Percentiles rank a stretch among this genome's conserved stretches.
Conservation (phyloP, 2,797 vertebrate genomes). For the Bucorvus abyssinicus region DNA sequence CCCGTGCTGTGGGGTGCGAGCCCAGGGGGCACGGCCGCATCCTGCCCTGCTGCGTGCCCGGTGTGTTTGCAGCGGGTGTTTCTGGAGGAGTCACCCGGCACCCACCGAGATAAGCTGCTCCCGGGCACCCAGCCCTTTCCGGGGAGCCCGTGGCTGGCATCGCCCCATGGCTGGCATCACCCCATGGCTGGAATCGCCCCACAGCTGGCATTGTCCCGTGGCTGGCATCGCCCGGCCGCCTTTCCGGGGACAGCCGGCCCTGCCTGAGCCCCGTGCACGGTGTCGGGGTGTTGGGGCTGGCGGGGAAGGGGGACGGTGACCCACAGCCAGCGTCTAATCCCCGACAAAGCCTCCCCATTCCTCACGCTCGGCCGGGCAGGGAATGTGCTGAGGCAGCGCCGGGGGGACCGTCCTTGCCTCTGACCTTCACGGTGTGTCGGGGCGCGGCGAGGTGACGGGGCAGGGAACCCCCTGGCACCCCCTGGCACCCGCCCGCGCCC, state of each 20-base stretch:
- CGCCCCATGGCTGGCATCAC: not conserved
- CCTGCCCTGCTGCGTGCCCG: not conserved
- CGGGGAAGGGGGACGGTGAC: not conserved
- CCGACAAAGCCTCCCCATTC: conserved; percentile 78
- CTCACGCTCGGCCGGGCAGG: conserved; percentile 74
- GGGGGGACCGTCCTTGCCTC: conserved; percentile 64
- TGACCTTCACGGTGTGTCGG: conserved; percentile 45
- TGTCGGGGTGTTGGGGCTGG: not conserved
- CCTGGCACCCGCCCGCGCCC: rapidly evolving
- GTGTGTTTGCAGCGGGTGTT: not conserved
- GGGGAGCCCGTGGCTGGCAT: not conserved
- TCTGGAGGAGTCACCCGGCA: not conserved
- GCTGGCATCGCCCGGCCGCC: not conserved
- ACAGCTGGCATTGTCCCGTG: not conserved
- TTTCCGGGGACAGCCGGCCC: not conserved
- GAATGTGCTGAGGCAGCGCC: conserved; percentile 76
- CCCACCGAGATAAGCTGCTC: not conserved
- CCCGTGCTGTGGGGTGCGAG: not conserved
- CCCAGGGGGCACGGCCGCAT: not conserved
- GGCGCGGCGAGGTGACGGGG: not conserved
- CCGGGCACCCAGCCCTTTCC: not conserved
- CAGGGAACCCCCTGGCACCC: rapidly evolving
- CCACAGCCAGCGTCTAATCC: conserved; percentile 56
- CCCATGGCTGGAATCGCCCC: not conserved
- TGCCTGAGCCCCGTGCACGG: not conserved